phyloP scores from a whole-genome alignment of 2,113 vertebrate species.

The Pituophis catenifer region DNA sequence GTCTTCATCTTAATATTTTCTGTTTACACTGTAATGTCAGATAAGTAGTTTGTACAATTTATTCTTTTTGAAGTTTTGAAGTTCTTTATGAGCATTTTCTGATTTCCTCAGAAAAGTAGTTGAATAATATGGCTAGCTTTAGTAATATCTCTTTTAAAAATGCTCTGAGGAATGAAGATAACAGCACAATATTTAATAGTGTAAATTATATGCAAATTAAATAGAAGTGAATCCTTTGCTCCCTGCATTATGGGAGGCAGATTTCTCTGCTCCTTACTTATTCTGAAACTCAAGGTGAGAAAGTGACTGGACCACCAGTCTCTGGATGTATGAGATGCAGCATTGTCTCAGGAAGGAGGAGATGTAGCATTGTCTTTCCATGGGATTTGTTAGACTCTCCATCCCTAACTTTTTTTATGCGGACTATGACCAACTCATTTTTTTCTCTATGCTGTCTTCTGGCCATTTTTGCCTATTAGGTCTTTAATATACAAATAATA shows the following conservation, averaged over 20 bases:
- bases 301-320: background rate
- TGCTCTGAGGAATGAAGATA: background rate
- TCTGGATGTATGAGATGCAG: too few relatives aligned
- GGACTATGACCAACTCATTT: background rate
- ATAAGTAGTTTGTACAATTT: conserved; percentile 62
- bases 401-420: background rate
- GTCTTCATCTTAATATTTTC: conserved; percentile 22
- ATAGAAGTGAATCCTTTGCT: background rate
- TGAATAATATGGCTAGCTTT: conserved; percentile 7
- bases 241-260: background rate
- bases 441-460: background rate
- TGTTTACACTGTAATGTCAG: conserved; percentile 62
- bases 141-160: background rate
- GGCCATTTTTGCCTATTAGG: background rate
- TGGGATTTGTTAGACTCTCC: background rate
- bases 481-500: background rate
- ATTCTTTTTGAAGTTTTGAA: conserved; percentile 30
- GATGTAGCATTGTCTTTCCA: background rate
- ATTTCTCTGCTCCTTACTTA: background rate
- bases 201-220: background rate
- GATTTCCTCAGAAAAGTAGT: conserved; percentile 45
- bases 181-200: background rate
- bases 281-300: background rate
- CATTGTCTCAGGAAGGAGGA: background rate
- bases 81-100: conserved; percentile 44